A percentile compares a stretch with the other conserved stretches of the same genome.
These are phyloP conservation scores for Pteria penguin DNA, from an alignment of 2,888 invertebrate species.

Conservation along the genomic window DNA sequence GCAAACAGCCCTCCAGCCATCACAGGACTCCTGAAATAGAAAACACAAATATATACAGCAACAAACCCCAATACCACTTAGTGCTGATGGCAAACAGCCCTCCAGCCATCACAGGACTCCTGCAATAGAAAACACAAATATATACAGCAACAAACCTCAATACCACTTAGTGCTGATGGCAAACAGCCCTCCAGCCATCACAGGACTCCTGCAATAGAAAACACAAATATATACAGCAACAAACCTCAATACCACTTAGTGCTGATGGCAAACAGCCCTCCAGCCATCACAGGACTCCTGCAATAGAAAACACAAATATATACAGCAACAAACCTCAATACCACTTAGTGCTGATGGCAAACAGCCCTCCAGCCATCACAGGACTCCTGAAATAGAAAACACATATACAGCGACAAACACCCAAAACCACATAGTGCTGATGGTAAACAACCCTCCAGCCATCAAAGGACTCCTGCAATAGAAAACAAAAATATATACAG, in stretches of 20 bases:
- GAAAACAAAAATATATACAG: no score
- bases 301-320: no score
- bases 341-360: constrained; percentile 93
- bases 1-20: constrained; percentile 99
- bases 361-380: constrained; percentile 97
- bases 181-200: constrained; percentile 98
- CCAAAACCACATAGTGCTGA: no score
- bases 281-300: constrained; percentile 97
- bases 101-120: constrained; percentile 98
- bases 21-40: constrained; percentile 94
- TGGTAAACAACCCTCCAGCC: constrained; percentile 98
- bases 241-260: constrained; percentile 96
- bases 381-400: no score
- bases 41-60: no score
- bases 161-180: constrained; percentile 95
- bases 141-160: constrained; percentile 96
- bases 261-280: constrained; percentile 96
- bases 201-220: constrained; percentile 86
- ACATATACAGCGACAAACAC: no score
- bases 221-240: no score
- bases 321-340: constrained; percentile 98
- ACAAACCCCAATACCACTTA: constrained; percentile 96
- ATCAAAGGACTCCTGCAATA: constrained; percentile 96
- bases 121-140: no score
- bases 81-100: constrained; percentile 95